phyloP scores from a whole-genome alignment of 2,797 vertebrate genomes.

The Phrynocephalus vlangalii region DNA sequence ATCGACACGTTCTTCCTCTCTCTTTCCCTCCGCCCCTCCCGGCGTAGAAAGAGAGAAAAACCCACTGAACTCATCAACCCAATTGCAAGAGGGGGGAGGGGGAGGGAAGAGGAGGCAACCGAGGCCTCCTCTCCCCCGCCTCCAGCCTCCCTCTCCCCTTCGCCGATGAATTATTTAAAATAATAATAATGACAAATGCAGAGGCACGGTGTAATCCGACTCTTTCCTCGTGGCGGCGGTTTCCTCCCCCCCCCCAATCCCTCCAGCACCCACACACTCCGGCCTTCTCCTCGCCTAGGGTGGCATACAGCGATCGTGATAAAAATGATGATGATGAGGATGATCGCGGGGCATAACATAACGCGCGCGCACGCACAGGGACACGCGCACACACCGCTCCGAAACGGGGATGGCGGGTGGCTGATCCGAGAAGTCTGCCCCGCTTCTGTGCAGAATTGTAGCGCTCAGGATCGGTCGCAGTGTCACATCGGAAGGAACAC shows the following conservation, averaged over 20 bases:
- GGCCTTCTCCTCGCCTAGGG: not conserved
- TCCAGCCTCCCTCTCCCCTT: not conserved
- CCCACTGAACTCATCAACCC: conserved; percentile 30
- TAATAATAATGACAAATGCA: not conserved
- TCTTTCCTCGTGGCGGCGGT: not conserved
- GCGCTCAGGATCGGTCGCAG: not conserved
- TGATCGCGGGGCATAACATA: not conserved
- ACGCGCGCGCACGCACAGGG: not conserved
- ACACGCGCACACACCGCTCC: not conserved
- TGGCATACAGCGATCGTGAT: not conserved
- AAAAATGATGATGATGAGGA: not conserved
- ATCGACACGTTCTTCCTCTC: conserved; percentile 29
- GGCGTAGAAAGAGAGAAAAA: not conserved
- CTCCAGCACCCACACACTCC: too few relatives aligned
- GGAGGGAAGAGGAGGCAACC: not conserved
- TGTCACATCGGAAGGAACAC: too few relatives aligned
- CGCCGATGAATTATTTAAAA: conserved; percentile 1
- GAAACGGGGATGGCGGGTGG: not conserved
- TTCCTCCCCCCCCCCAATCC: not conserved
- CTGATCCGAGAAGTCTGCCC: too few relatives aligned
- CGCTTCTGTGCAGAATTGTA: not conserved
- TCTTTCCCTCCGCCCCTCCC: conserved; percentile 20
- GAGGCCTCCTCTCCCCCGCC: not conserved
- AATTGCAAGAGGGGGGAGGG: not conserved
- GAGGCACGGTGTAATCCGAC: not conserved